Evolutionary conservation across 2,888 invertebrate species (phyloP).

Genomic region (Himalopsyche tibetana): DNA sequence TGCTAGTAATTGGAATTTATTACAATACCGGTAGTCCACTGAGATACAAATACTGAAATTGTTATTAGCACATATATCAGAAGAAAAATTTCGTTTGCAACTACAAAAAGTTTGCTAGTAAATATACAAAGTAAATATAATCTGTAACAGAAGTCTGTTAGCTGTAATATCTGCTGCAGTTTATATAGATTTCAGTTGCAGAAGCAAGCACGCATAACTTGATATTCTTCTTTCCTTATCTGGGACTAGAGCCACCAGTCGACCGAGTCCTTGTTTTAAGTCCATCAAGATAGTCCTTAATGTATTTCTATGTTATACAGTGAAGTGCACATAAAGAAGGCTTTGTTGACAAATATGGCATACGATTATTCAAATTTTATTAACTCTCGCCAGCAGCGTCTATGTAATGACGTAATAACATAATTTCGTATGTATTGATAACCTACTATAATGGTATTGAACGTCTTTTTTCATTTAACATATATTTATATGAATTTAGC

Average conservation of each 20-base stretch:
- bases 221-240: constrained; percentile 56
- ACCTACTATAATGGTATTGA: too few relatives aligned
- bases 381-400: too few relatives aligned
- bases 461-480: too few relatives aligned
- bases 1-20: too few relatives aligned
- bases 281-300: constrained; percentile 43
- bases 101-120: neutral
- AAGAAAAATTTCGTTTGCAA: neutral
- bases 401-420: too few relatives aligned
- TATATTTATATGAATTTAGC: too few relatives aligned
- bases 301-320: constrained; percentile 25
- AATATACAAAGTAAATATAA: neutral
- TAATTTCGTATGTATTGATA: too few relatives aligned
- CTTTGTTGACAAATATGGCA: too few relatives aligned
- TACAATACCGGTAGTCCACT: too few relatives aligned
- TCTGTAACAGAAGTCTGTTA: neutral
- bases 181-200: neutral
- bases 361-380: too few relatives aligned
- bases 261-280: constrained; percentile 43
- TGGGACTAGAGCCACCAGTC: constrained; percentile 40
- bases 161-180: constrained; percentile 13
- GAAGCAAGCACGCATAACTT: constrained; percentile 44
- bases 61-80: neutral
- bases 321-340: neutral
- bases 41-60: too few relatives aligned